Evolutionary conservation across 2,113 vertebrate genomes (phyloP), one percentile per base, ranked within the genome.

Genomic region (Furnarius figulus): DNA sequence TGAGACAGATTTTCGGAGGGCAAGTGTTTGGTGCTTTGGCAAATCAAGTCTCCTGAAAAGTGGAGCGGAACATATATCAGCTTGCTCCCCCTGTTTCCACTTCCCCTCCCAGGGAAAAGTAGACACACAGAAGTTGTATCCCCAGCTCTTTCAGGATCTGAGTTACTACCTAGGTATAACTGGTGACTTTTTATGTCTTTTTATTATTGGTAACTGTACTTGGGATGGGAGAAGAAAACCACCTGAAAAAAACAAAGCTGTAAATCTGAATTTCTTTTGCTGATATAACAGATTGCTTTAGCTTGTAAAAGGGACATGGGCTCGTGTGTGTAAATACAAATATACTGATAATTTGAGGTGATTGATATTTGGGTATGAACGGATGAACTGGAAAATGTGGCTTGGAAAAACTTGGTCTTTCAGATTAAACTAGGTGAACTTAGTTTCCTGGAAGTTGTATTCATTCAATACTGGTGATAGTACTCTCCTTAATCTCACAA

Each of bases 41-140:
- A 89, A 68, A 87, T 39, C 31, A 58, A 33, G 17, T 59, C 49
- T 81, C 40, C 58, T 85, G 67, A 35, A 87, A 93, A 28, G 25
- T 42, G 28, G 14, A 40, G 31, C 25, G 89, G 76, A 25, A 11
- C 17, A 1, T 25, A 0, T 20, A 52, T 42, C 56, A 61, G 24
- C 13, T 44, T 63, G 49, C 24, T 58, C 7, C 20, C 18, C 14
- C 7, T n/a, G 30, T 5, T 81, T 71, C 50, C 10, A 21, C 19
- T 22, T 37, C 6, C 4, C 8, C 18, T 20, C 3, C 8, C 0
- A 5, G 20, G 61, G 35, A 42, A 52, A 55, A 24, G 0, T 12
- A 42, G 49, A 62, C 9, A 14, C 1, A 0, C 10, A 6, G 31
- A 91, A 58, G 27, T 37, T 84, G 14, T 30, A 40, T 49, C 49